Conservation (phyloP, 2,888 invertebrate species). For the Orchesella flavescens region DNA sequence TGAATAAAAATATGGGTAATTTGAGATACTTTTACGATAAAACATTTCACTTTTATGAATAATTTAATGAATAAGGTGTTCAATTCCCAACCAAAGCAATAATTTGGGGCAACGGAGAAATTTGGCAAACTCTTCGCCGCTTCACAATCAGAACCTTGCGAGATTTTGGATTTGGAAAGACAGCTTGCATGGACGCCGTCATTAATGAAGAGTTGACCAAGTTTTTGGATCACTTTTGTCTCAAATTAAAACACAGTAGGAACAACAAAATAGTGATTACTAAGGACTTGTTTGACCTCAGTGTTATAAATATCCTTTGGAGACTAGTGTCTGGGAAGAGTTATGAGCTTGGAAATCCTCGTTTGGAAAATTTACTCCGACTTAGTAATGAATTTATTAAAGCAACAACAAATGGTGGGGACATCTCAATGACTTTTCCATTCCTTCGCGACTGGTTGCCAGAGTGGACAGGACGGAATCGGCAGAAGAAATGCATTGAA, state of each 20-base stretch:
- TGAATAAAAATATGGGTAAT: neutral
- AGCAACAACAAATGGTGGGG: neutral
- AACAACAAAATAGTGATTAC: neutral
- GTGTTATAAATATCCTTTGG: conserved; percentile 8
- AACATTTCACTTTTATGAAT: neutral
- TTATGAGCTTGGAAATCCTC: neutral
- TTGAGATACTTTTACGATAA: neutral
- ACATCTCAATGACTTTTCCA: neutral
- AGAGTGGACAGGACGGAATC: neutral
- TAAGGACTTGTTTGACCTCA: neutral
- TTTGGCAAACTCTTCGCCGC: conserved; percentile 17
- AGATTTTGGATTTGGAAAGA: conserved; percentile 44
- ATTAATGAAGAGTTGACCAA: conserved; percentile 35
- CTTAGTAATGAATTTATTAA: neutral
- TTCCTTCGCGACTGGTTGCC: conserved; percentile 5
- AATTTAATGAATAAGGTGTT: too few species aligned
- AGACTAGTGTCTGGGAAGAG: neutral
- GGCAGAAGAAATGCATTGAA: neutral
- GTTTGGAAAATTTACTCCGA: neutral
- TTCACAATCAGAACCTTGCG: conserved; percentile 29
- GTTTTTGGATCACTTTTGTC: neutral
- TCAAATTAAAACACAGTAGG: neutral
- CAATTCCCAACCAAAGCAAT: neutral
- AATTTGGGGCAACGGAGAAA: neutral
- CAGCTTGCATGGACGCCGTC: conserved; percentile 22